Conservation (phyloP, 2,797 vertebrate species). For the Sardinella longiceps region DNA sequence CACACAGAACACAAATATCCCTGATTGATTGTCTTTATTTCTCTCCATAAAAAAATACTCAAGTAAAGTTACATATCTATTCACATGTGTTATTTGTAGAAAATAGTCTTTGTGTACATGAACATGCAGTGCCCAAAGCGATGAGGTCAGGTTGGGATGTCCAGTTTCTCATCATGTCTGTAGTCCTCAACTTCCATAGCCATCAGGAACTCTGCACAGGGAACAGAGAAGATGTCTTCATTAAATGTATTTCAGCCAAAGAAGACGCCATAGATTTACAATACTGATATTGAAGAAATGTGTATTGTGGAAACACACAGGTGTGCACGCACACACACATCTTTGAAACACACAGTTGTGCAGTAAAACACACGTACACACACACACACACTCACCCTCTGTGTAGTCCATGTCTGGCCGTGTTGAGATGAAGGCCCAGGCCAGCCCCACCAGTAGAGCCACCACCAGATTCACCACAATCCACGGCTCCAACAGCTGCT, state of each 20-base stretch:
- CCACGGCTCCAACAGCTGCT: slow-evolving; percentile 82
- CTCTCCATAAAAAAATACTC: background rate
- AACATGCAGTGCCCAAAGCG: background rate
- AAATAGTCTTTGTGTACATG: no score
- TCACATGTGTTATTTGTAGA: background rate
- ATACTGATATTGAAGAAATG: background rate
- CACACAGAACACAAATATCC: background rate
- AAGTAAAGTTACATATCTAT: background rate
- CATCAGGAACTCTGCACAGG: slow-evolving; percentile 83
- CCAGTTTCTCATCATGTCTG: slow-evolving; percentile 74
- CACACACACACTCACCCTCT: slow-evolving; percentile 82
- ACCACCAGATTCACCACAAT: slow-evolving; percentile 83
- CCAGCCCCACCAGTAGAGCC: slow-evolving; percentile 86
- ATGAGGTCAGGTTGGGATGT: slow-evolving; percentile 67
- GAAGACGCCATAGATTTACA: background rate
- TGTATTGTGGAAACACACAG: background rate
- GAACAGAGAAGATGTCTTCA: background rate
- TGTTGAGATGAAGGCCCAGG: slow-evolving; percentile 89
- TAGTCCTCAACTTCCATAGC: slow-evolving; percentile 82
- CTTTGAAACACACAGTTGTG: slow-evolving; percentile 70
- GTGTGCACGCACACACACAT: background rate
- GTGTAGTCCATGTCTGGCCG: slow-evolving; percentile 90
- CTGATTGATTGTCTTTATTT: background rate
- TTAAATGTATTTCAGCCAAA: background rate
- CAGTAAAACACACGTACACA: background rate